phyloP scores from a whole-genome alignment of 2,888 invertebrate species.

The Synanthedon formicaeformis region DNA sequence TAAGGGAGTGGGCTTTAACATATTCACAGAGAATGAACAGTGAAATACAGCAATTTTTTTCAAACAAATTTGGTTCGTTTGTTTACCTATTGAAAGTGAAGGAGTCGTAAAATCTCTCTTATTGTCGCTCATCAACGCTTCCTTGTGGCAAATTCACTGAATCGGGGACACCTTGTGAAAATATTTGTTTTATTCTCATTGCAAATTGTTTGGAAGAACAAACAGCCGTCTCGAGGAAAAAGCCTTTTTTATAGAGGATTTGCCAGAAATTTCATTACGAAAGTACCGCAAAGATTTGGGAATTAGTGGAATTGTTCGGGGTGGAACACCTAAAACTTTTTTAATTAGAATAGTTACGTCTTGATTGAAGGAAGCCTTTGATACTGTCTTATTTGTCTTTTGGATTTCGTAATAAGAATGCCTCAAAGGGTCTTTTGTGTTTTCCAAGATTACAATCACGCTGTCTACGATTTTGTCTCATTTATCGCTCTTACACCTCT shows the following conservation, averaged over 20 bases:
- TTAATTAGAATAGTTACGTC: background rate
- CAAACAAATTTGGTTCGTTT: too few relatives aligned
- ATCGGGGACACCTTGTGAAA: constrained; percentile 11
- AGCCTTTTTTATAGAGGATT: background rate
- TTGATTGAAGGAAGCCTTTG: background rate
- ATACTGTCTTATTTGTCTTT: background rate
- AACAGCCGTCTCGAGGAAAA: constrained; percentile 5
- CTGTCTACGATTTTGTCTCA: too few relatives aligned
- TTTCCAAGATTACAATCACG: background rate
- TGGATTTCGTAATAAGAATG: background rate
- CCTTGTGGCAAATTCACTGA: background rate
- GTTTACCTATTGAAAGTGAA: too few relatives aligned
- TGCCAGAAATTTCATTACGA: background rate
- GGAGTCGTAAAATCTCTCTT: background rate
- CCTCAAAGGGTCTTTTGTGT: background rate
- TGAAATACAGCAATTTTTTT: too few relatives aligned
- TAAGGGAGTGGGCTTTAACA: too few relatives aligned
- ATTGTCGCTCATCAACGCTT: background rate
- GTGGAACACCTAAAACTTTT: background rate
- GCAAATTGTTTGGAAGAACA: constrained; percentile 14
- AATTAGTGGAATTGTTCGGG: background rate
- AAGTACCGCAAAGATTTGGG: background rate
- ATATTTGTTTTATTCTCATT: constrained; percentile 12
- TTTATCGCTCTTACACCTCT: too few relatives aligned
- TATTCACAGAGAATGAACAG: too few relatives aligned